Evolutionary conservation across 2,113 vertebrate species (phyloP).

Genomic region (Dinomys branickii): DNA sequence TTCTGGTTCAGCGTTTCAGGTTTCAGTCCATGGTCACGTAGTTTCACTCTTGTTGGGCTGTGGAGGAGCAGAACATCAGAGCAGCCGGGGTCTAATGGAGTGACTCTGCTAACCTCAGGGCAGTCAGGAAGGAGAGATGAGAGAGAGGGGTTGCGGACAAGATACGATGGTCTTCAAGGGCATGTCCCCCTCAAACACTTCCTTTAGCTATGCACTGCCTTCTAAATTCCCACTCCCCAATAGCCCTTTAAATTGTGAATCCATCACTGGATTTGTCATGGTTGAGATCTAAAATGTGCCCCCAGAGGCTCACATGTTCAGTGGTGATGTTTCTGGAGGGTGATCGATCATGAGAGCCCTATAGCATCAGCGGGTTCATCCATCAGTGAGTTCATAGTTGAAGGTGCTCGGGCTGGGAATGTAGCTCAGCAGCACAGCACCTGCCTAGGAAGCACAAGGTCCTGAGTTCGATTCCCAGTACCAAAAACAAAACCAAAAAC

Average conservation of each 20-base stretch:
- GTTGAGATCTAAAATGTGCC: not conserved
- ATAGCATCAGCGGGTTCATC: not conserved
- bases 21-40: not conserved
- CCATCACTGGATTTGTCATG: not conserved
- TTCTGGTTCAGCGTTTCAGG: not conserved
- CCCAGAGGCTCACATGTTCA: not conserved
- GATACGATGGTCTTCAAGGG: not conserved
- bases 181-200: not conserved
- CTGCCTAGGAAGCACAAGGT: too few species aligned
- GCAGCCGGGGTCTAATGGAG: not conserved
- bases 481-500: too few species aligned
- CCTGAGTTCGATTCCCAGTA: too few species aligned
- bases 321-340: not conserved
- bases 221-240: not conserved
- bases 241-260: not conserved
- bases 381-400: not conserved
- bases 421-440: too few species aligned
- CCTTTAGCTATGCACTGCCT: not conserved
- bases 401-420: too few species aligned
- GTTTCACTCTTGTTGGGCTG: not conserved
- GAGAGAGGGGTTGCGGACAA: not conserved
- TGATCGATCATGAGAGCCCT: not conserved
- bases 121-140: not conserved
- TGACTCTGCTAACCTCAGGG: not conserved
- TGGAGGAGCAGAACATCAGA: not conserved